Percentiles rank a stretch among this genome's conserved stretches.
phyloP scores from a whole-genome alignment of 2,888 invertebrate species.

The Helleia helle region DNA sequence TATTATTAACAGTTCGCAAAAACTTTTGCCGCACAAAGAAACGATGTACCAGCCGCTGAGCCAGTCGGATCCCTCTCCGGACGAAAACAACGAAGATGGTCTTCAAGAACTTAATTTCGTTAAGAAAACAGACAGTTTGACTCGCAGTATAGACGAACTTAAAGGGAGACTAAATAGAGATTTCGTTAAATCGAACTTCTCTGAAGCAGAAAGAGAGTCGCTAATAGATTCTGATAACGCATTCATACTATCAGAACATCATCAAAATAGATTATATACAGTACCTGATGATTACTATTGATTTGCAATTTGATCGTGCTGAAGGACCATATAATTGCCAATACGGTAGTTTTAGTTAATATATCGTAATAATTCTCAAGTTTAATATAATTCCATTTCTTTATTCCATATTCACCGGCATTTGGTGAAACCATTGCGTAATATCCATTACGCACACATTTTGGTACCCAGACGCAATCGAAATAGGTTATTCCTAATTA shows the following conservation, averaged over 20 bases:
- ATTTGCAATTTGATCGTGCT: neutral
- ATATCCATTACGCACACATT: no score
- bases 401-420: no score
- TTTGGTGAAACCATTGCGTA: neutral
- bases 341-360: conserved; percentile 3
- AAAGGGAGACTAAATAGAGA: conserved; percentile 38
- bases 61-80: conserved; percentile 15
- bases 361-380: neutral
- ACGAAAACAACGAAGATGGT: conserved; percentile 21
- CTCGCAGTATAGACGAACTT: conserved; percentile 42
- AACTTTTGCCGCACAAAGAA: conserved; percentile 73
- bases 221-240: conserved; percentile 52
- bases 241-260: conserved; percentile 53
- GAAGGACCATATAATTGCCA: neutral
- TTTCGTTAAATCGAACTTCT: conserved; percentile 45
- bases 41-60: conserved; percentile 56
- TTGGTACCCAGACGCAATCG: no score
- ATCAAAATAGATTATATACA: conserved; percentile 36
- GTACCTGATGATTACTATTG: conserved; percentile 29
- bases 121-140: conserved; percentile 29
- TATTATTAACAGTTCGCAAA: conserved; percentile 73
- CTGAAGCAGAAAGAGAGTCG: conserved; percentile 46
- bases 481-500: no score
- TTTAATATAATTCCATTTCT: no score
- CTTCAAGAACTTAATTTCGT: conserved; percentile 39